Evolutionary conservation across 2,797 vertebrate genomes (phyloP), one percentile per base, ranked within the genome.

Genomic region (Poecilia picta): DNA sequence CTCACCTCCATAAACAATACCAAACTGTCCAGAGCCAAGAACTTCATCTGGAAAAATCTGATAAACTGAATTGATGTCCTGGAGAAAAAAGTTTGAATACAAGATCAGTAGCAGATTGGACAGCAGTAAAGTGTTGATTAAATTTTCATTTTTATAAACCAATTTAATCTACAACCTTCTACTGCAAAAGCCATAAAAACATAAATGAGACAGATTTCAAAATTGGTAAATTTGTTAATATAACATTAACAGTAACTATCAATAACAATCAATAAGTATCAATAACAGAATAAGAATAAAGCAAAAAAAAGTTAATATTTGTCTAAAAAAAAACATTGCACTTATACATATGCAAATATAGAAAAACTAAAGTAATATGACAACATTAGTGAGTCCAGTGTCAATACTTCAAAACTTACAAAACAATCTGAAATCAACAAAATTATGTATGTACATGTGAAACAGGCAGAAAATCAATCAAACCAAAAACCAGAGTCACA

Each of bases 31-130:
- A 3, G 98, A 99, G 57, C 98, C 98, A 13, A 99, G 91, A 73
- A 99, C 98, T 85, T 99, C 98, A 76, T 99, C 98, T 41, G 98
- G 97, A 88, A 99, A 99, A 93, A 99, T 99, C 87, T 99, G 98
- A 89, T 99, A 99, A 2, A 99, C 95, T 1, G 97, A 97, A 91
- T 98, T 99, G 87, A 99, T 98, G 78, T 99, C 98, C 98, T 99
- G 89, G 46, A 85, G 25, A n/a, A 16, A 41, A 73, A 39, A 13
- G 5, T 31, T n/a, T 31, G 0, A 45, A 71, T 16, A 28, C 13
- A 45, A n/a, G 12, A 45, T 71, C 15, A 71, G 13, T 15, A 45
- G 4, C 41, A 45, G 20, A 11, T 55, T 10, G 8, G 23, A 55
- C 18, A 51, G 20, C 20, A 8, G 8, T 23, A 51, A 51, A 23